phyloP scores from a whole-genome alignment of 2,113 vertebrate genomes.

The Tringa solitaria region DNA sequence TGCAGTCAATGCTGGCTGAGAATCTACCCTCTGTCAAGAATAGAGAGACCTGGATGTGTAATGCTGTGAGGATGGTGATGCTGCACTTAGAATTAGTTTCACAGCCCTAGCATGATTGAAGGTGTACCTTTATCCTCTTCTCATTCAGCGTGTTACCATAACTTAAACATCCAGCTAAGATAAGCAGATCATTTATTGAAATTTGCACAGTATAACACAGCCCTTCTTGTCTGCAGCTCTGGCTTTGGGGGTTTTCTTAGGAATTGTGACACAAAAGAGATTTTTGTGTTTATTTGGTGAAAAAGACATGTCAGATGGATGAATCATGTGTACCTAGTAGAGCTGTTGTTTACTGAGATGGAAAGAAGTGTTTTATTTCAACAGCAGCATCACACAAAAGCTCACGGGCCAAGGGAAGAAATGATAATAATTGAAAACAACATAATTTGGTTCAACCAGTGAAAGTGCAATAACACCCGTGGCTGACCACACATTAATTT shows the following conservation, averaged over 20 bases:
- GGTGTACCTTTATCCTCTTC: not conserved
- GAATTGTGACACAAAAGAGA: not conserved
- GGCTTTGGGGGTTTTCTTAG: not conserved
- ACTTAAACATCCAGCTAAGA: not conserved
- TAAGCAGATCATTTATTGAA: not conserved
- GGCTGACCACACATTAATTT: not conserved
- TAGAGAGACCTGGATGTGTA: not conserved
- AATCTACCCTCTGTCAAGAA: not conserved
- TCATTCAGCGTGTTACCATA: not conserved
- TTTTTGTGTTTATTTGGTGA: not conserved
- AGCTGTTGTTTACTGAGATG: not conserved
- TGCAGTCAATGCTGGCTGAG: not conserved
- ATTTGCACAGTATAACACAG: not conserved
- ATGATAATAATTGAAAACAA: not conserved
- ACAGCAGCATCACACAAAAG: not conserved
- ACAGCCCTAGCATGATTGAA: not conserved
- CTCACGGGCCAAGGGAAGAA: not conserved
- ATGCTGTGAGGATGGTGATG: not conserved
- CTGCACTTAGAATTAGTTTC: not conserved
- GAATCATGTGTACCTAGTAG: too few species aligned
- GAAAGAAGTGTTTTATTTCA: not conserved
- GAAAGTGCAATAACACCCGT: not conserved
- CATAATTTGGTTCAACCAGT: not conserved
- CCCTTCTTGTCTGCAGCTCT: not conserved
- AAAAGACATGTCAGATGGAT: not conserved